Evolutionary conservation across 2,888 invertebrate species (phyloP).

Genomic region (Machimus rusticus): DNA sequence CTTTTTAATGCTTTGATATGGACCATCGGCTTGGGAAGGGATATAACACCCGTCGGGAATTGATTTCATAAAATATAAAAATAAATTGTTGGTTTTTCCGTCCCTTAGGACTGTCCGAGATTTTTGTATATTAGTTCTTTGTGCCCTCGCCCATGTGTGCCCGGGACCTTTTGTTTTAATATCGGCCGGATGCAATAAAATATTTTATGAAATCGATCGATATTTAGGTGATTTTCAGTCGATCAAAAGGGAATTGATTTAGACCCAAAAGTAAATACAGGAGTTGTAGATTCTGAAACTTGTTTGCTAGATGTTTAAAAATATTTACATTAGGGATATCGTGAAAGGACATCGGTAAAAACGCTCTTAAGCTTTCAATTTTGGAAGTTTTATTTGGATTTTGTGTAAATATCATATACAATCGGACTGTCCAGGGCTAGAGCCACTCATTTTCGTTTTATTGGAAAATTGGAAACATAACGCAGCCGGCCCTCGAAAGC

Average conservation of each 20-base stretch:
- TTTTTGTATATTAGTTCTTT: not conserved
- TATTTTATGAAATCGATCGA: not conserved
- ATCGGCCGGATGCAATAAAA: not conserved
- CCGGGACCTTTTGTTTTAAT: not conserved
- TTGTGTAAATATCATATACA: not conserved
- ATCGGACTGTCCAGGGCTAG: not conserved
- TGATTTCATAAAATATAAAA: constrained; percentile 9
- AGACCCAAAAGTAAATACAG: not conserved
- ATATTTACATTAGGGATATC: not conserved
- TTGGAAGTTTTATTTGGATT: not conserved
- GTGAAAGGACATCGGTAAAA: not conserved
- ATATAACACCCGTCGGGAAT: not conserved
- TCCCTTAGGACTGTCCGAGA: too few relatives aligned
- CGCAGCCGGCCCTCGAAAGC: not conserved
- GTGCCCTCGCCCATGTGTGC: not conserved
- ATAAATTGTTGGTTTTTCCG: not conserved
- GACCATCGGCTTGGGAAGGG: not conserved
- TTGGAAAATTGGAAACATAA: not conserved
- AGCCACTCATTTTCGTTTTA: not conserved
- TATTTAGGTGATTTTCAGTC: not conserved
- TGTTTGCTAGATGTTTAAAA: not conserved
- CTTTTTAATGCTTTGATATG: not conserved
- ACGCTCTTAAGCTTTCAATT: not conserved
- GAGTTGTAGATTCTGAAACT: not conserved
- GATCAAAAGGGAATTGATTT: not conserved